Evolutionary conservation across 1,140 invertebrate genomes (phyloP), one percentile per base, ranked within the genome.

Genomic region (Bathynomus jamesi): DNA sequence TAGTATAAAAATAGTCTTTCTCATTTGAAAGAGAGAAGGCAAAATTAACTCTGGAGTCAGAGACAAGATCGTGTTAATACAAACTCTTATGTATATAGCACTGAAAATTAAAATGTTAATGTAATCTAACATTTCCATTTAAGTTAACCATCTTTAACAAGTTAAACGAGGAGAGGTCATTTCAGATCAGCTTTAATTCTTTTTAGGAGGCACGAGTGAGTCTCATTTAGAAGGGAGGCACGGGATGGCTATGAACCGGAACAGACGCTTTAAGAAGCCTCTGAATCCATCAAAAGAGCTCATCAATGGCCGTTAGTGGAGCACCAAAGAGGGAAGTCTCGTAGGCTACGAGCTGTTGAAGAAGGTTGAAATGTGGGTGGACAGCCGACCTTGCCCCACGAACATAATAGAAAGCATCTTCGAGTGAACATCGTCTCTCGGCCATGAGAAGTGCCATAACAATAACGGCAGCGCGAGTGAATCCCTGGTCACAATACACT

Each of bases 401-500:
- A 10, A 81, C 79, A 65, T 80, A 81, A 67, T 80, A 80, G 73
- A 79, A 81, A 27, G 80, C 80, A 73, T 81, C 80, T 61, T 80
- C 80, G 31, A 81, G 74, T 24, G 80, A 79, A 67, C 79, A 80
- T 10, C 63, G 60, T 13, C 75, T 73, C 60, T 76, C 64, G 29
- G 76, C 30, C 80, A 81, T 81, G 40, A 81, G 66, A 28, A 78
- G 78, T 21, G 78, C 79, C 72, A 81, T 80, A 46, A 78, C 75
- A 10, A 81, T 66, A 10, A 78, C 74, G 32, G 80, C 79, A 32
- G 78, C 76, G 10, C 80, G 69, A 40, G 80, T 80, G 2, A 81
- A 78, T 5, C 80, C 80, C 68, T 81, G 79, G 53, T 81, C 79
- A 24, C 80, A 80, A 28, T 80, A 76, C 27, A 80, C 77, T 29